A percentile compares a stretch with the other conserved stretches of the same genome.
Conservation (phyloP, 2,797 vertebrate genomes). For the Odontamblyopus lacepedii region DNA sequence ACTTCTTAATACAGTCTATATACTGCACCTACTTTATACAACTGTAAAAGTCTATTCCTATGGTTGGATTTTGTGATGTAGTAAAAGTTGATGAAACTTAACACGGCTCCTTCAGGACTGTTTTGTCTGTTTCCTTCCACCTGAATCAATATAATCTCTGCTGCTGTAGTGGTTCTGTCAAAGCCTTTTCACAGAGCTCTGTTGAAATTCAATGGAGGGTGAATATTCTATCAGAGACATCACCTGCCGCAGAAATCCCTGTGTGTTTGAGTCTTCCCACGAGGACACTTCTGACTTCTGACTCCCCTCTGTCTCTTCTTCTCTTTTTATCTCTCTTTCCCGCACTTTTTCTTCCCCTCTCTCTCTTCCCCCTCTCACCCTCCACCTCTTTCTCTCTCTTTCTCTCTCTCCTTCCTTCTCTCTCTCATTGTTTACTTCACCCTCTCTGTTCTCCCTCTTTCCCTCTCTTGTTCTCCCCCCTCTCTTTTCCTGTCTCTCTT, state of each 20-base stretch:
- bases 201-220: slow-evolving; percentile 39
- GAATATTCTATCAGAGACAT: slow-evolving; percentile 52
- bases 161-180: slow-evolving; percentile 16
- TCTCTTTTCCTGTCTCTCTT: too few relatives aligned
- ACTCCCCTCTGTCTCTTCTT: not conserved
- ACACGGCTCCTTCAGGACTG: not conserved
- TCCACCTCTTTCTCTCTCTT: not conserved
- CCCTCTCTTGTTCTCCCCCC: too few relatives aligned
- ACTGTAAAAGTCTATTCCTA: not conserved
- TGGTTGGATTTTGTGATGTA: not conserved
- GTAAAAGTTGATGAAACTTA: not conserved
- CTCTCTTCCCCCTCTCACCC: not conserved
- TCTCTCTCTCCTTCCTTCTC: too few relatives aligned
- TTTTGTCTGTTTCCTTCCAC: slow-evolving; percentile 14
- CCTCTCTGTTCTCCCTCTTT: too few relatives aligned
- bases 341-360: too few relatives aligned
- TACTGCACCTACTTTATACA: too few relatives aligned
- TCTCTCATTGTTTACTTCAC: too few relatives aligned
- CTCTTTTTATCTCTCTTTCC: too few relatives aligned
- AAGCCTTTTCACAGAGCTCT: slow-evolving; percentile 20
- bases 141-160: slow-evolving; percentile 25
- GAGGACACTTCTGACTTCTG: slow-evolving; percentile 25
- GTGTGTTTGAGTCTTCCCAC: slow-evolving; percentile 47
- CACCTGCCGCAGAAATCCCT: slow-evolving; percentile 51
- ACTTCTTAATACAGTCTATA: too few relatives aligned